phyloP scores from a whole-genome alignment of 2,888 invertebrate species.

The Troides helena region DNA sequence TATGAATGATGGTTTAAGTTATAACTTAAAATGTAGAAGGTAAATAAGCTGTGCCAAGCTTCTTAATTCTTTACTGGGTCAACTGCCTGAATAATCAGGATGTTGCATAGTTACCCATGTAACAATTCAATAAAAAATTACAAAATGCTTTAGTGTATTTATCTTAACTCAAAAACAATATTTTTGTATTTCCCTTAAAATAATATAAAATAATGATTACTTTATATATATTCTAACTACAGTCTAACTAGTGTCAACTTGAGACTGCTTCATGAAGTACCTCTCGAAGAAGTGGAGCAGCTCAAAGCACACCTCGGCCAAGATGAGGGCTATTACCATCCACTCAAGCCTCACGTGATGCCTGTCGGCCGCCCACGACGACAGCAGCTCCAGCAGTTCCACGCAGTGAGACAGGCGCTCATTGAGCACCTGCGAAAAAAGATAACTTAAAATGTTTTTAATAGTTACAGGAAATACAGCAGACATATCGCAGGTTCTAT shows the following conservation, averaged over 20 bases:
- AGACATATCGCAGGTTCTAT: no score
- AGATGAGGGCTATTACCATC: slow-evolving; percentile 98
- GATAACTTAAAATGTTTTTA: no score
- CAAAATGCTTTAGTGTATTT: no score
- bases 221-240: neutral
- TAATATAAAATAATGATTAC: neutral
- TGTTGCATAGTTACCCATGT: no score
- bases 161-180: no score
- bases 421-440: slow-evolving; percentile 88
- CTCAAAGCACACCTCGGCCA: slow-evolving; percentile 96
- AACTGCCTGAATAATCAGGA: no score
- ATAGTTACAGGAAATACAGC: no score
- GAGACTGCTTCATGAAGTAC: slow-evolving; percentile 49
- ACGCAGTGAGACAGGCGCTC: slow-evolving; percentile 97
- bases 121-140: no score
- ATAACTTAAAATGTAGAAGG: no score
- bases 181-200: neutral
- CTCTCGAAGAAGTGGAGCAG: slow-evolving; percentile 87
- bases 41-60: no score
- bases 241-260: slow-evolving; percentile 20
- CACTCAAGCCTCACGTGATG: slow-evolving; percentile 97
- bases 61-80: no score
- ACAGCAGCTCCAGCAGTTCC: slow-evolving; percentile 93
- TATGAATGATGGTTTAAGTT: no score
- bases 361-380: slow-evolving; percentile 93